Percentiles rank a stretch among this genome's conserved stretches.
Evolutionary conservation across 1,140 invertebrate genomes (phyloP).

Genomic region (Caerostris extrusa): DNA sequence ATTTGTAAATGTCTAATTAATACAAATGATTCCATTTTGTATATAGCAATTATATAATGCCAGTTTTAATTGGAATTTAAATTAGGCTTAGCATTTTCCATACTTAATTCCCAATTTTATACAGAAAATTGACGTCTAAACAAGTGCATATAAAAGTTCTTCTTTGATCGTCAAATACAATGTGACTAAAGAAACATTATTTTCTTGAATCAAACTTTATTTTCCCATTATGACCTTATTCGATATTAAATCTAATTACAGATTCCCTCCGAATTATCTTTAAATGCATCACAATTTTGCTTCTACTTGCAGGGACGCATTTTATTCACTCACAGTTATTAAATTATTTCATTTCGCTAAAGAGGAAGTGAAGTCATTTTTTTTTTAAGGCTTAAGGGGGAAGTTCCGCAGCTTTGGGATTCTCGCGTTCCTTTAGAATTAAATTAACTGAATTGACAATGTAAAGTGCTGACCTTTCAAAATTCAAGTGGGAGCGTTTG

Average conservation of each 20-base stretch:
- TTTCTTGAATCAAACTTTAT: background rate
- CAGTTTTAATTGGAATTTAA: too few relatives aligned
- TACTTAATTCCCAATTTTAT: too few relatives aligned
- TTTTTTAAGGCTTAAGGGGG: background rate
- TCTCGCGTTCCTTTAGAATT: background rate
- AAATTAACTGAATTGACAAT: constrained; percentile 24
- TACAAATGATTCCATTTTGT: too few relatives aligned
- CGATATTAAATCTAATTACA: constrained; percentile 31
- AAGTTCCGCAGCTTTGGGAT: background rate
- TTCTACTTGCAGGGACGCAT: background rate
- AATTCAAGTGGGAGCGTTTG: too few relatives aligned
- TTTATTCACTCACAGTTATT: background rate
- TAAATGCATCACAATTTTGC: background rate
- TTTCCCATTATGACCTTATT: background rate
- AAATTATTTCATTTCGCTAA: constrained; percentile 22
- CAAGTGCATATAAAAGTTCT: too few relatives aligned
- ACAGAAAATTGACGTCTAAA: too few relatives aligned
- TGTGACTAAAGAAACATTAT: too few relatives aligned
- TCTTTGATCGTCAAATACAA: too few relatives aligned
- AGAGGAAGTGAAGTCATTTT: background rate
- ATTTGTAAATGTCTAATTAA: too few relatives aligned
- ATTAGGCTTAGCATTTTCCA: too few relatives aligned
- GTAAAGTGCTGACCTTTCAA: background rate
- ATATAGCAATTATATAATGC: too few relatives aligned
- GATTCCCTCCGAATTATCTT: background rate